phyloP scores from a whole-genome alignment of 1,140 invertebrate species.

The Panulirus ornatus region DNA sequence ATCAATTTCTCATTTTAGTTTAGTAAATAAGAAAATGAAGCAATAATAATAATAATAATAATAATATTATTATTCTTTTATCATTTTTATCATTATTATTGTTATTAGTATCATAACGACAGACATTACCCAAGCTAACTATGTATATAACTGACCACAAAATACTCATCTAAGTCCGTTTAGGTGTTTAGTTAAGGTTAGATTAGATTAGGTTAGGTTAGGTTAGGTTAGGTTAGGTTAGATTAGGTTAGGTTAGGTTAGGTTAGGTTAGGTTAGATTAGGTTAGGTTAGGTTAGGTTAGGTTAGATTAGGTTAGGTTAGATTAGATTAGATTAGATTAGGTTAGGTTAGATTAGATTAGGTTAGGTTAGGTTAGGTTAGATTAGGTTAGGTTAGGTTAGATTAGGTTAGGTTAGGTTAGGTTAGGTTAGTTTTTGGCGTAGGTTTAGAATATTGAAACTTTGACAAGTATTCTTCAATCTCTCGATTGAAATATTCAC shows the following conservation, averaged over 20 bases:
- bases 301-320: neutral
- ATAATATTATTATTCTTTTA: neutral
- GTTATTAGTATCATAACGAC: too few relatives aligned
- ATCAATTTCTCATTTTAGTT: too few relatives aligned
- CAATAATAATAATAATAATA: neutral
- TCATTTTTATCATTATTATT: too few relatives aligned
- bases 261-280: constrained; percentile 20
- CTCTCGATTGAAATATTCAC: neutral
- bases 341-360: neutral
- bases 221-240: neutral
- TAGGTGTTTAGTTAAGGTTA: neutral
- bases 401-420: neutral
- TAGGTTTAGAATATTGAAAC: neutral
- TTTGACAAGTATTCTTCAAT: neutral
- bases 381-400: neutral
- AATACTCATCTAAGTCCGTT: neutral
- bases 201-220: neutral
- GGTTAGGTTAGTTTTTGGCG: neutral
- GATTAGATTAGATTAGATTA: neutral
- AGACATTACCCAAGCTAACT: neutral
- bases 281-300: constrained; percentile 11
- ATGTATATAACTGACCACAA: neutral
- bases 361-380: neutral
- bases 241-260: constrained; percentile 9
- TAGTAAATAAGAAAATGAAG: neutral